Percentiles rank a stretch among this genome's conserved stretches.
Conservation (phyloP, 2,113 vertebrate species). For the Ciconia stormi region DNA sequence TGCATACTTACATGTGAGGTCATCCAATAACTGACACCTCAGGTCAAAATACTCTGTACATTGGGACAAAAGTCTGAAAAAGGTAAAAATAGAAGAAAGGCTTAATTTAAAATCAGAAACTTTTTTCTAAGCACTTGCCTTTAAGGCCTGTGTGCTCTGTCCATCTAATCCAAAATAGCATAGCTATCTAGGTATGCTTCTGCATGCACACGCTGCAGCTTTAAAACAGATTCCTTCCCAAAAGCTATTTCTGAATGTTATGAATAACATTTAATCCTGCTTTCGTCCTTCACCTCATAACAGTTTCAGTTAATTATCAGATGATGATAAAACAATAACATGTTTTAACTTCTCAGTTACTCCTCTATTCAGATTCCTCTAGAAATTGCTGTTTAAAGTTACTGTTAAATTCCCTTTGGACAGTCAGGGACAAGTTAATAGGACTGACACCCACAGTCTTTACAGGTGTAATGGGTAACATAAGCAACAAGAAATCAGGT, state of each 20-base stretch:
- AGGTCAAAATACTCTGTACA: slow-evolving; percentile 99
- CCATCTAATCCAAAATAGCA: neutral
- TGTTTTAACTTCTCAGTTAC: neutral
- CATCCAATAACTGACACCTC: slow-evolving; percentile 93
- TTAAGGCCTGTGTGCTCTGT: neutral
- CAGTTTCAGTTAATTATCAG: neutral
- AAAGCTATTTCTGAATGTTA: neutral
- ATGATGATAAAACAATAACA: neutral
- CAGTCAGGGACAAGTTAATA: neutral
- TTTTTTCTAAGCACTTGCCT: neutral
- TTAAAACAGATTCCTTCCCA: neutral
- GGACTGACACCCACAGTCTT: neutral
- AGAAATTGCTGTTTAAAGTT: neutral
- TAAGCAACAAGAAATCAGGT: neutral
- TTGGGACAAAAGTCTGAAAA: slow-evolving; percentile 90
- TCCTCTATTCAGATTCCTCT: neutral
- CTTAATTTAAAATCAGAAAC: neutral
- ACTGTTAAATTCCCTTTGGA: neutral
- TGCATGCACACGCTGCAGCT: neutral
- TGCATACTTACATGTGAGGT: slow-evolving; percentile 90
- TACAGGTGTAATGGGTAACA: neutral
- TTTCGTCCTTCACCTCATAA: neutral
- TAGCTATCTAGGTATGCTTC: neutral
- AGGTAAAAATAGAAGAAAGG: neutral
- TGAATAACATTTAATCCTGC: neutral